phyloP scores from a whole-genome alignment of 1,140 invertebrate genomes.

The Nasonia giraulti region DNA sequence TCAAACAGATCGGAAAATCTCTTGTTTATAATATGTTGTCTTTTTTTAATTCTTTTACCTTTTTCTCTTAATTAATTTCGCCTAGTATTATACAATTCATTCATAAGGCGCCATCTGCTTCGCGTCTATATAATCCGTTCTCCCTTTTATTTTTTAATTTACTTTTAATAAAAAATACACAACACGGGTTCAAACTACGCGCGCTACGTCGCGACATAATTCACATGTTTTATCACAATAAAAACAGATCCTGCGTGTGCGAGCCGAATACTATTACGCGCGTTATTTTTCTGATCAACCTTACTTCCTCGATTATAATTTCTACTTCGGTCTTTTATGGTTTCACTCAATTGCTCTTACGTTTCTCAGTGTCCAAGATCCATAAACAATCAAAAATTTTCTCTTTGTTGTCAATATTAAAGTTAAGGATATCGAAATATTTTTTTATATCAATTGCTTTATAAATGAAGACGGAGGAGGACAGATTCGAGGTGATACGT shows the following conservation, averaged over 20 bases:
- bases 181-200: conserved; percentile 22
- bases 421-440: not conserved
- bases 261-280: conserved; percentile 37
- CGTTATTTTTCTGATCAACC: not conserved
- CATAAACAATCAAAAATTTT: not conserved
- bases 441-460: not conserved
- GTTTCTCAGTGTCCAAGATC: not conserved
- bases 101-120: conserved; percentile 34
- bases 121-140: not conserved
- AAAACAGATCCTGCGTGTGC: conserved; percentile 43
- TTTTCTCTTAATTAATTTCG: not conserved
- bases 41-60: not conserved
- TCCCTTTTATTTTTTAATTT: conserved; percentile 2
- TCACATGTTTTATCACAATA: conserved; percentile 44
- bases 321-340: not conserved
- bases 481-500: conserved; percentile 2
- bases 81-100: conserved; percentile 32
- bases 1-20: conserved; percentile 11
- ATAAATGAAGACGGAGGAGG: conserved; percentile 22
- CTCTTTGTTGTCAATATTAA: not conserved
- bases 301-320: not conserved
- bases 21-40: not conserved
- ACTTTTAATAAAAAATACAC: conserved; percentile 38
- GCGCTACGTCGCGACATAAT: not conserved
- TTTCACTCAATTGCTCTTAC: not conserved